Evolutionary conservation across 2,113 vertebrate genomes (phyloP).

Genomic region (Phylloscopus trochilus): DNA sequence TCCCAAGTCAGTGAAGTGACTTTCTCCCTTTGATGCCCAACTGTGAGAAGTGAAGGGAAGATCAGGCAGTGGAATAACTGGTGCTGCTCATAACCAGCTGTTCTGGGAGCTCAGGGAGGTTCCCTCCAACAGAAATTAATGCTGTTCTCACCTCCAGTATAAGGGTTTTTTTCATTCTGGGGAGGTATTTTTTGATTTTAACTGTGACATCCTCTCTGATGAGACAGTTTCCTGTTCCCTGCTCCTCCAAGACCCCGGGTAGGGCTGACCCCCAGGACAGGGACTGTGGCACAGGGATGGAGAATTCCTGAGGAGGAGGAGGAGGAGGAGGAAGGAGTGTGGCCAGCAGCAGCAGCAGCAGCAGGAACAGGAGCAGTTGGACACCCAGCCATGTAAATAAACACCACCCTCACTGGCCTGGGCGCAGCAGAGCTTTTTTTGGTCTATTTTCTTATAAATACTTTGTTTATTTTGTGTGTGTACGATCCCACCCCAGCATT

Average conservation of each 20-base stretch:
- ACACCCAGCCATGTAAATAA: slow-evolving; percentile 49
- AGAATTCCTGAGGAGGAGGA: background rate
- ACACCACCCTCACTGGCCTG: slow-evolving; percentile 16
- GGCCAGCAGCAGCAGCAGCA: background rate
- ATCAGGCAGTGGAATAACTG: background rate
- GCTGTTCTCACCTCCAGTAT: background rate
- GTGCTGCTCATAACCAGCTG: background rate
- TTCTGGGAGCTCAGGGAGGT: background rate
- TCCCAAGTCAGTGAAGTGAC: background rate
- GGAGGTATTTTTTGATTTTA: background rate
- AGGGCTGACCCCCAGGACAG: background rate
- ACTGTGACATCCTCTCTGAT: background rate
- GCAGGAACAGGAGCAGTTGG: background rate
- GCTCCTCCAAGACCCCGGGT: background rate
- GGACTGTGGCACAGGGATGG: background rate
- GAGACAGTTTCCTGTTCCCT: background rate
- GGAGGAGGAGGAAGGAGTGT: background rate
- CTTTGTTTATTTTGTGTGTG: slow-evolving; percentile 49
- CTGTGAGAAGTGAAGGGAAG: background rate
- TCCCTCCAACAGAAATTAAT: background rate
- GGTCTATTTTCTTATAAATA: slow-evolving; percentile 1
- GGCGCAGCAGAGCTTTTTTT: background rate
- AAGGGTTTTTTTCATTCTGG: background rate
- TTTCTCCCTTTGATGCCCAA: background rate
- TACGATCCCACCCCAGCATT: slow-evolving; percentile 57